A percentile compares a stretch with the other conserved stretches of the same genome.
Conservation (phyloP, 2,888 invertebrate genomes). For the Xylocampa areola region DNA sequence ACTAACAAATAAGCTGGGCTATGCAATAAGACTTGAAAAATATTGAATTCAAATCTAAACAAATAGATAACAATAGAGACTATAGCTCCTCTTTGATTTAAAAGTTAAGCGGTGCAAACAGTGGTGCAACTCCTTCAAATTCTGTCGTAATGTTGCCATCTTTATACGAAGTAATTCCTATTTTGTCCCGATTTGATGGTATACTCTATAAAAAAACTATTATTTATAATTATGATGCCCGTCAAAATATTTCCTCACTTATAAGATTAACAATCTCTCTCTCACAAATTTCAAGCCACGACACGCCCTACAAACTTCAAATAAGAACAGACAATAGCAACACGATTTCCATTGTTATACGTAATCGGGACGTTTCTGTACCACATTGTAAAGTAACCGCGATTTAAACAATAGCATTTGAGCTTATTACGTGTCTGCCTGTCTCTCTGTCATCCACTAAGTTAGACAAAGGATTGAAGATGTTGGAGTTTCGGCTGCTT, state of each 20-base stretch:
- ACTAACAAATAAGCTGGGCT: too few species aligned
- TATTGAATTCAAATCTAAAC: too few species aligned
- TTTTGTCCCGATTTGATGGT: too few species aligned
- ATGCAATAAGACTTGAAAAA: too few species aligned
- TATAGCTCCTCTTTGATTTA: too few species aligned
- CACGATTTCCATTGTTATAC: conserved; percentile 52
- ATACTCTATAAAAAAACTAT: too few species aligned
- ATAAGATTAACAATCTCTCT: conserved; percentile 38
- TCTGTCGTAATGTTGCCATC: too few species aligned
- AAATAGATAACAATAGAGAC: too few species aligned
- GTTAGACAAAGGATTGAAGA: conserved; percentile 56
- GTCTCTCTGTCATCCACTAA: conserved; percentile 54
- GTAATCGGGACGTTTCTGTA: conserved; percentile 47
- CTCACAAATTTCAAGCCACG: conserved; percentile 25
- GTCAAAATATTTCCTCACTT: conserved; percentile 3
- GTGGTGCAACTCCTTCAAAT: too few species aligned
- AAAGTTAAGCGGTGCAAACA: too few species aligned
- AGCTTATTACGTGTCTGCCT: conserved; percentile 69
- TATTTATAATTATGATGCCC: too few species aligned
- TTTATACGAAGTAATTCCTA: too few species aligned
- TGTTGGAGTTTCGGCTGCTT: conserved; percentile 40
- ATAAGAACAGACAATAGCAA: conserved; percentile 54
- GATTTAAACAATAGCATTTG: conserved; percentile 73
- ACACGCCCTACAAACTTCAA: conserved; percentile 39
- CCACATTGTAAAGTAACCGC: conserved; percentile 57